A percentile compares a stretch with the other conserved stretches of the same genome.
These are phyloP conservation scores for Melanostoma scalare DNA, from an alignment of 2,888 invertebrate genomes.

Conservation along the genomic window DNA sequence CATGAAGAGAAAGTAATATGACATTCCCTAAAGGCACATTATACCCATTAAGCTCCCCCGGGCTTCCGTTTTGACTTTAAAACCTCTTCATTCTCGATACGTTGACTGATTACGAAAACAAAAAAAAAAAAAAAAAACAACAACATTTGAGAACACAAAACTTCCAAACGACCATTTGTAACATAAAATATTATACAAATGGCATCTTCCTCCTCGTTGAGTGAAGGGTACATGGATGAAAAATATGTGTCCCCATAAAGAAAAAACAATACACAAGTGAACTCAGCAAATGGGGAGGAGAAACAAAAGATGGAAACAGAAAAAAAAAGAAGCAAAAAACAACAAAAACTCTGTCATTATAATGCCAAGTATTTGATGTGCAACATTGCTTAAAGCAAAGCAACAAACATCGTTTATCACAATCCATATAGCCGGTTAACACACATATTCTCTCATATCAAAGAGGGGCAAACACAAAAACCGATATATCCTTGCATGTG, in stretches of 20 bases:
- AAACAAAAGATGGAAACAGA: neutral
- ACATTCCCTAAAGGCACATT: constrained; percentile 20
- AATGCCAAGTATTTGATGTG: constrained; percentile 63
- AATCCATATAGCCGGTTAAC: constrained; percentile 45
- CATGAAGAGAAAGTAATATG: constrained; percentile 39
- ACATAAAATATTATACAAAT: constrained; percentile 56
- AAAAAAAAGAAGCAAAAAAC: neutral
- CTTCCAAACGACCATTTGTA: constrained; percentile 46
- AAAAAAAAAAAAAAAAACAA: constrained; percentile 10
- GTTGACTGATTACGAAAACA: constrained; percentile 60
- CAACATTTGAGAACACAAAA: constrained; percentile 9
- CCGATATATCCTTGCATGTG: constrained; percentile 17
- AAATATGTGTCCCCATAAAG: constrained; percentile 17
- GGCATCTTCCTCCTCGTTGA: constrained; percentile 1
- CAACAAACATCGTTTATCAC: constrained; percentile 66
- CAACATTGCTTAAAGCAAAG: constrained; percentile 66
- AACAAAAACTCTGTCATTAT: constrained; percentile 50
- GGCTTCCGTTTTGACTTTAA: constrained; percentile 41
- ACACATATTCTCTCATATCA: constrained; percentile 7
- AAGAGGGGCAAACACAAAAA: neutral
- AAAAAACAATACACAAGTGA: constrained; percentile 48
- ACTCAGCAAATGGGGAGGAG: constrained; percentile 24
- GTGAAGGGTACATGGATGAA: neutral
- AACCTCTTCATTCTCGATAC: constrained; percentile 46
- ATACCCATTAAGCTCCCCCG: constrained; percentile 7